Conservation (phyloP, 2,113 vertebrate genomes). For the Halichoerus grypus region DNA sequence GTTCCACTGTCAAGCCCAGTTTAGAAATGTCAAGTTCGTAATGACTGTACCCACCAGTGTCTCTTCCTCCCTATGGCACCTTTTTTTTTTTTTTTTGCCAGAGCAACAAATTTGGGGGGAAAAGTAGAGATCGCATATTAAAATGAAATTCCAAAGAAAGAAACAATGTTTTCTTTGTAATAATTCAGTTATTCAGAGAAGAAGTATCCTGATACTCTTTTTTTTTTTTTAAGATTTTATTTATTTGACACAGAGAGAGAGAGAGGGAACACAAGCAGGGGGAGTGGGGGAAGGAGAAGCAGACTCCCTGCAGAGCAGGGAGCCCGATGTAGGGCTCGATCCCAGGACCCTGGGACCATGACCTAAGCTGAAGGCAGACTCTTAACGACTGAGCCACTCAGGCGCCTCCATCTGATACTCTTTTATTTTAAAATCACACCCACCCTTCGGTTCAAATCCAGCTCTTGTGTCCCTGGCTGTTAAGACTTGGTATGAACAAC, state of each 20-base stretch:
- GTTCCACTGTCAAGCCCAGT: conserved; percentile 74
- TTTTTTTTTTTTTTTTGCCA: background rate
- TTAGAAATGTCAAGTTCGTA: conserved; percentile 78
- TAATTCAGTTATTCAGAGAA: background rate
- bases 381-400: too few relatives aligned
- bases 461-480: background rate
- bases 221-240: background rate
- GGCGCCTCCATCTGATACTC: too few relatives aligned
- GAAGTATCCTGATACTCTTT: background rate
- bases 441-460: background rate
- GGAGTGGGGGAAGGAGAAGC: too few relatives aligned
- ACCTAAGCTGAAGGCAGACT: too few relatives aligned
- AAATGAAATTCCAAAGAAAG: background rate
- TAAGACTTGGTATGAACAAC: accelerated
- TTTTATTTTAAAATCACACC: background rate
- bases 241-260: too few relatives aligned
- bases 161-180: conserved; percentile 40
- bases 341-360: too few relatives aligned
- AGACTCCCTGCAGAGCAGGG: too few relatives aligned
- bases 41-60: conserved; percentile 44
- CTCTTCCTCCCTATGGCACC: background rate
- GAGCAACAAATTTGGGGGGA: background rate
- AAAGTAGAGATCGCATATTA: background rate
- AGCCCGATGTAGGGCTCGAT: too few relatives aligned
- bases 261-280: too few relatives aligned